Percentiles rank a stretch among this genome's conserved stretches.
Conservation (phyloP, 2,113 vertebrate species). For the Telmatochromis sp. region DNA sequence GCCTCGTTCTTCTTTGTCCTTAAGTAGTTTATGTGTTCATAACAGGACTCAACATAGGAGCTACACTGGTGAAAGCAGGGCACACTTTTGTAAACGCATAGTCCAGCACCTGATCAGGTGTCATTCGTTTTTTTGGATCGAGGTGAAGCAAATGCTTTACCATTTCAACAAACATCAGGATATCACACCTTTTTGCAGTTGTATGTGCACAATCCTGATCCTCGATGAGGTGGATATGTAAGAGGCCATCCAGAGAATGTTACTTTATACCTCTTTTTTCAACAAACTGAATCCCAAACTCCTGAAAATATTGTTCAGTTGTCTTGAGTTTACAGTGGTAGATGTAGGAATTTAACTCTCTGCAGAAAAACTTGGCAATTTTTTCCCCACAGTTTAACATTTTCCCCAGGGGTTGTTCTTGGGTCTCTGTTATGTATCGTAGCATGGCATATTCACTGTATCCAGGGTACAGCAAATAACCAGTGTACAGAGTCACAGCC, state of each 20-base stretch:
- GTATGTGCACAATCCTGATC: neutral
- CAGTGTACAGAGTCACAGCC: neutral
- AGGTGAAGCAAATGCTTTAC: neutral
- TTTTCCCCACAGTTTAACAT: neutral
- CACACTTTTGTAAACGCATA: neutral
- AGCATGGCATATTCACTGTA: neutral
- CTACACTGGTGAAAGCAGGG: neutral
- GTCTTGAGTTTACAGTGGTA: neutral
- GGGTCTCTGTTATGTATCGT: neutral
- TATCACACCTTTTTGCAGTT: neutral
- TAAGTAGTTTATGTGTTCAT: neutral
- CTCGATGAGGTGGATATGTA: neutral
- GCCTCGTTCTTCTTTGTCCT: neutral
- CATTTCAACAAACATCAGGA: neutral
- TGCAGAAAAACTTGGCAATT: neutral
- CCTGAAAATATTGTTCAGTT: neutral
- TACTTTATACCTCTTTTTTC: neutral
- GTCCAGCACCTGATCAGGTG: neutral
- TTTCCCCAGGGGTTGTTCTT: neutral
- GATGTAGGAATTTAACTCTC: neutral
- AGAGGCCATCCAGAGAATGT: neutral
- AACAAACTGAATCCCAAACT: neutral
- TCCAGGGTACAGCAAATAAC: neutral
- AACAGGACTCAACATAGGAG: neutral
- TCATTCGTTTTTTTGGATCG: neutral